Evolutionary conservation across 2,113 vertebrate species (phyloP), one percentile per base, ranked within the genome.

Genomic region (Pelobates fuscus): DNA sequence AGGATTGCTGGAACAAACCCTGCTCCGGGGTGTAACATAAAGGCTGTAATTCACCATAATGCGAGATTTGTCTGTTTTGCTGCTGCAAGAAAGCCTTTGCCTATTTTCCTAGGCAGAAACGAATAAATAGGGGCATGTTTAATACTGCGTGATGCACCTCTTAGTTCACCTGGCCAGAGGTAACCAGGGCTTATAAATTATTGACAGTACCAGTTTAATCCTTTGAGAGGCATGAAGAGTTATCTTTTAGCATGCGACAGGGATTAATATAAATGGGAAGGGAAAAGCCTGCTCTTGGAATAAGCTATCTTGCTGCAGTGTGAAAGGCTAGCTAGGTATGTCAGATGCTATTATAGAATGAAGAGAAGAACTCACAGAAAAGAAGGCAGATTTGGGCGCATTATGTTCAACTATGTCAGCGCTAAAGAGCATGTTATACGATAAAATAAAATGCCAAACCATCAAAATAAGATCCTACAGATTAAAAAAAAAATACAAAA

Each of bases 21-120:
- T 88, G 88, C 86, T 81, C 79, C 86, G 84, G 88, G 90, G 86
- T 84, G 92, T 63, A 8, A 65, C 88, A 0, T 61, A 86, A 83
- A 86, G 88, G 84, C 84, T 82, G 90, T 93, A 94, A 91, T 93
- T 90, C 85, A 91, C 92, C 89, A 88, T 89, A 91, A 86, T 82
- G 87, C 92, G 75, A 89, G 78, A 83, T 84, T 87, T 55, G 82
- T 83, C 84, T 92, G 80, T 82, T 77, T 41, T 49, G 43, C 59
- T 52, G 37, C 68, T 60, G 72, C 43, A 77, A 71, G 68, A 52
- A n/a, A 37, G 55, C 37, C 29, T 61, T 25, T 55, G 20, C 55
- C 32, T 11, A 21, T 68, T 60, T 46, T 71, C 30, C 27, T 25
- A 61, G 65, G 60, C 73, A 68, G 64, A 54, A 77, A 52, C 55